Percentiles rank a stretch among this genome's conserved stretches.
Evolutionary conservation across 2,888 invertebrate species (phyloP).

Genomic region (Sarcophaga rosellei): DNA sequence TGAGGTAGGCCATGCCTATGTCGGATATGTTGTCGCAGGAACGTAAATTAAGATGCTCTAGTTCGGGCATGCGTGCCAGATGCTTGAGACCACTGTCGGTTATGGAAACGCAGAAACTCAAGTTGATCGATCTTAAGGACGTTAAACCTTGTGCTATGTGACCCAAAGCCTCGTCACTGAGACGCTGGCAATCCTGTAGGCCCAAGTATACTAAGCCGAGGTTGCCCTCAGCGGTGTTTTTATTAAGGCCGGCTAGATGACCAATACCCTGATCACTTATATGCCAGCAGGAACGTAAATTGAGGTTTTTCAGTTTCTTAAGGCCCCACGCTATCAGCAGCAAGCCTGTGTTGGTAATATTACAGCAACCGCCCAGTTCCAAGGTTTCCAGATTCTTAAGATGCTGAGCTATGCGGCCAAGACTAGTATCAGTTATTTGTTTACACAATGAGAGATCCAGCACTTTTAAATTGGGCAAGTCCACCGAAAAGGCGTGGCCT

Average conservation of each 20-base stretch:
- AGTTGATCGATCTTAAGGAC: slow-evolving; percentile 91
- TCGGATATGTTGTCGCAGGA: slow-evolving; percentile 97
- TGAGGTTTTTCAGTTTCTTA: slow-evolving; percentile 90
- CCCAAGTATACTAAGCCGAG: slow-evolving; percentile 91
- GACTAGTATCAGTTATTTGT: slow-evolving; percentile 95
- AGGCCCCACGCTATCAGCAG: slow-evolving; percentile 93
- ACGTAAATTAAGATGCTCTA: slow-evolving; percentile 93
- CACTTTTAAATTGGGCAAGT: slow-evolving; percentile 88
- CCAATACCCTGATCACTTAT: slow-evolving; percentile 95
- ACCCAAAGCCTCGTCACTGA: slow-evolving; percentile 94
- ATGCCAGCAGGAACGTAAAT: slow-evolving; percentile 95
- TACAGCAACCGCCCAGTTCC: slow-evolving; percentile 95
- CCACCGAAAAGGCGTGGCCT: slow-evolving; percentile 90
- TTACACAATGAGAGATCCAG: slow-evolving; percentile 96
- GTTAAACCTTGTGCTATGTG: slow-evolving; percentile 92
- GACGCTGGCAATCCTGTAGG: slow-evolving; percentile 96
- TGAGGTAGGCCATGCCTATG: slow-evolving; percentile 94
- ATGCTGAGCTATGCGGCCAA: slow-evolving; percentile 92
- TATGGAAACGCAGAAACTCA: slow-evolving; percentile 96
- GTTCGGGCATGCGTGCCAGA: slow-evolving; percentile 90
- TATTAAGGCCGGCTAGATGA: slow-evolving; percentile 89
- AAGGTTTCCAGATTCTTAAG: slow-evolving; percentile 92
- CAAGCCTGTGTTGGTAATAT: slow-evolving; percentile 94
- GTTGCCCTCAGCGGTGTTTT: slow-evolving; percentile 85
- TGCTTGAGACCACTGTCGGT: slow-evolving; percentile 96